These are phyloP conservation scores for Tauraco erythrolophus DNA, from an alignment of 2,113 vertebrate genomes.

Conservation along the genomic window DNA sequence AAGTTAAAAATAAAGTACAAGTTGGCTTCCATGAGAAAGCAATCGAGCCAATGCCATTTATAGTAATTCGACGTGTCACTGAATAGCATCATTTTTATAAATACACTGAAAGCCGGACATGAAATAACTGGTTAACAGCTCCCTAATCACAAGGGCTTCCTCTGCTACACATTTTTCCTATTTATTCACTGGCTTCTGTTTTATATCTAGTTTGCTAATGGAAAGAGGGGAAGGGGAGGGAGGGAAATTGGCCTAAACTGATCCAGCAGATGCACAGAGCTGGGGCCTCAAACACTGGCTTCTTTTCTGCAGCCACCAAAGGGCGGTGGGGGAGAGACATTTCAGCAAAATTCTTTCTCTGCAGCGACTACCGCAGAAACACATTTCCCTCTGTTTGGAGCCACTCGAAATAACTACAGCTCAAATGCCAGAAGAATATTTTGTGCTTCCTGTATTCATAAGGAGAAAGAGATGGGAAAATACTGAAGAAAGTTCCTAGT, in stretches of 20 bases:
- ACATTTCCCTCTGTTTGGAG: slow-evolving; percentile 63
- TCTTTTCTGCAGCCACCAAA: slow-evolving; percentile 65
- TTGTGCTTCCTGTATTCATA: slow-evolving; percentile 27
- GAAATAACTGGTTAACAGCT: slow-evolving; percentile 75
- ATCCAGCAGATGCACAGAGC: slow-evolving; percentile 66
- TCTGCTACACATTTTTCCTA: slow-evolving; percentile 75
- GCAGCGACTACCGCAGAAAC: slow-evolving; percentile 60
- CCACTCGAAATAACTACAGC: slow-evolving; percentile 55
- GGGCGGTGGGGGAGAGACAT: slow-evolving; percentile 48
- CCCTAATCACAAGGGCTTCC: slow-evolving; percentile 72
- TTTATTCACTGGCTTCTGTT: slow-evolving; percentile 73
- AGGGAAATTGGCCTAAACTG: slow-evolving; percentile 55
- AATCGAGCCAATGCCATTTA: slow-evolving; percentile 55
- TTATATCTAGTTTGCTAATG: slow-evolving; percentile 75
- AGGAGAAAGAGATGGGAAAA: slow-evolving; percentile 36
- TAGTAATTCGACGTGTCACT: slow-evolving; percentile 62
- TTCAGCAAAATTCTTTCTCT: slow-evolving; percentile 65
- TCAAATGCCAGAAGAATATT: slow-evolving; percentile 63
- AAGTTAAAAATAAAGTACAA: slow-evolving; percentile 55
- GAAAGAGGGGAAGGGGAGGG: slow-evolving; percentile 24
- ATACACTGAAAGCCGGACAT: slow-evolving; percentile 68
- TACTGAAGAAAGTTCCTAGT: slow-evolving; percentile 26
- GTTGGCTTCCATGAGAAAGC: slow-evolving; percentile 50
- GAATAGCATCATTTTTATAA: slow-evolving; percentile 73
- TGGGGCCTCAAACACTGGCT: slow-evolving; percentile 66